Evolutionary conservation across 2,113 vertebrate species (phyloP).

Genomic region (Eulacestoma nigropectus): DNA sequence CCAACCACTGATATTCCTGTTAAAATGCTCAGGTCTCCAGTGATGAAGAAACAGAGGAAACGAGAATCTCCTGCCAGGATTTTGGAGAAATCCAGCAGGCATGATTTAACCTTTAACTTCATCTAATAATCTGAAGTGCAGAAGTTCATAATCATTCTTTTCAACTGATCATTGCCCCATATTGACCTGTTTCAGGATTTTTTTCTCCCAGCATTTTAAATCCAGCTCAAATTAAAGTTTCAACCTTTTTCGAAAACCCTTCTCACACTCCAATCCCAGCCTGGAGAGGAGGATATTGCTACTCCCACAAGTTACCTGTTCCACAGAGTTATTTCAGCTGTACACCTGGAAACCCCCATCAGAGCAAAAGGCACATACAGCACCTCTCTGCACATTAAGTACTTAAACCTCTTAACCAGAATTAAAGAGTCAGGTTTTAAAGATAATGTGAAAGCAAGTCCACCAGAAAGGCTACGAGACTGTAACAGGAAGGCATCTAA

Average conservation of each 20-base stretch:
- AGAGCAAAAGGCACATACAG: background rate
- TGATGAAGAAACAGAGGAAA: background rate
- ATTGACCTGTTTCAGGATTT: background rate
- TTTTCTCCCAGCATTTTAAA: background rate
- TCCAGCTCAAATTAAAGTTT: background rate
- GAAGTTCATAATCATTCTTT: background rate
- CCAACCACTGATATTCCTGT: background rate
- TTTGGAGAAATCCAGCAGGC: background rate
- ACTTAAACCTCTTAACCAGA: conserved; percentile 45
- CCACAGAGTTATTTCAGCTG: background rate
- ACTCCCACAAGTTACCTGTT: background rate
- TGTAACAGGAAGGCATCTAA: background rate
- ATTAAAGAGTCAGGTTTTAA: conserved; percentile 52
- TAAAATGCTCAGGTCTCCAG: background rate
- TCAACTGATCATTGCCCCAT: background rate
- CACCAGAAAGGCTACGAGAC: background rate
- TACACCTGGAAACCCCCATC: background rate
- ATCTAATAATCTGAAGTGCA: background rate
- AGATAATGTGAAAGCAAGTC: conserved; percentile 44
- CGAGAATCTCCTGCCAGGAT: background rate
- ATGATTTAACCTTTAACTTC: background rate
- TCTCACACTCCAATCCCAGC: background rate
- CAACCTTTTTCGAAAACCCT: background rate
- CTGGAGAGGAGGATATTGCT: background rate
- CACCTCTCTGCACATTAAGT: conserved; percentile 15